phyloP scores from a whole-genome alignment of 2,797 vertebrate genomes.

The Pipistrellus kuhlii region DNA sequence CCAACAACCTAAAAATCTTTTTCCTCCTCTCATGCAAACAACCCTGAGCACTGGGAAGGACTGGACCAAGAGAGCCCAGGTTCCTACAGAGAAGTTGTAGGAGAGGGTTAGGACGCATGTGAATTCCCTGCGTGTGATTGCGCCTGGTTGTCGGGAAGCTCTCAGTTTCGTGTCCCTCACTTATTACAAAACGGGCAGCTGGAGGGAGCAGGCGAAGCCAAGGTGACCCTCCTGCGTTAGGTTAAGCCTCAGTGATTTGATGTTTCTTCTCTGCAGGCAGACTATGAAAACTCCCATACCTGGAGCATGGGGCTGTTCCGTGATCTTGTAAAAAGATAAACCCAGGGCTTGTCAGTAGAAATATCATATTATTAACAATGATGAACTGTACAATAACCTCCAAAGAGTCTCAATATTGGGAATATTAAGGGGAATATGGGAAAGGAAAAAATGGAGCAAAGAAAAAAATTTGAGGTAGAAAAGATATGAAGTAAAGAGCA shows the following conservation, averaged over 20 bases:
- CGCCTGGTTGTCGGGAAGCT: background rate
- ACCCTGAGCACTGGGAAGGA: background rate
- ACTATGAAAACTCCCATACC: slow-evolving; percentile 51
- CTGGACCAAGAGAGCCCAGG: background rate
- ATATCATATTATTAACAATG: background rate
- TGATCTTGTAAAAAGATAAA: slow-evolving; percentile 1
- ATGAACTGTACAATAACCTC: background rate
- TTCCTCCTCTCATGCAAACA: background rate
- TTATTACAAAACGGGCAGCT: background rate
- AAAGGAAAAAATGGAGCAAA: background rate
- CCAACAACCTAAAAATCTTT: background rate
- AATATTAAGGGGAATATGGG: background rate
- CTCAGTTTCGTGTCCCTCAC: background rate
- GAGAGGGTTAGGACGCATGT: background rate
- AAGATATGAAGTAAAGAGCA: background rate
- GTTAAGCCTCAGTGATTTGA: slow-evolving; percentile 71
- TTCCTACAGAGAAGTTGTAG: background rate
- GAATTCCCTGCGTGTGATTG: background rate
- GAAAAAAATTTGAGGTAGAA: background rate
- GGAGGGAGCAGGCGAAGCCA: background rate
- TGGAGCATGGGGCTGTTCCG: background rate
- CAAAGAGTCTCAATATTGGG: background rate
- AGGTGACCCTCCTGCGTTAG: slow-evolving; percentile 39
- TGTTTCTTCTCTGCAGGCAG: slow-evolving; percentile 29
- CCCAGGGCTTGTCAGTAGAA: slow-evolving; percentile 13